Conservation (phyloP, 2,113 vertebrate genomes). For the Plotosus lineatus region DNA sequence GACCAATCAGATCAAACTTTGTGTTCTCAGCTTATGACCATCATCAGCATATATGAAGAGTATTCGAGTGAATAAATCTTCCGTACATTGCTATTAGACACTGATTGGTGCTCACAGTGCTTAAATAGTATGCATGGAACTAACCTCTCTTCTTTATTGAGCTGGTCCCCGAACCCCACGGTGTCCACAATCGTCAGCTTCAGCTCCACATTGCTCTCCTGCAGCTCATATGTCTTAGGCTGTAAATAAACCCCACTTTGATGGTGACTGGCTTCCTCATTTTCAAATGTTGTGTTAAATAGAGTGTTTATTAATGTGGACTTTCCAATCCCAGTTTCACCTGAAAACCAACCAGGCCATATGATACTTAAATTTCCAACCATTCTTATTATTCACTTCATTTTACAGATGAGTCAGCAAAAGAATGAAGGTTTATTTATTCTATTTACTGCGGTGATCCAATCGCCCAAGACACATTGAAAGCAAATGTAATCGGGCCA, state of each 20-base stretch:
- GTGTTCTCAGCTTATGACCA: no score
- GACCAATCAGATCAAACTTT: no score
- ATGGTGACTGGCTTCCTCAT: conserved; percentile 88
- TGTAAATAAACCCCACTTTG: conserved; percentile 78
- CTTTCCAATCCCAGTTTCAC: conserved; percentile 96
- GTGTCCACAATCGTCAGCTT: conserved; percentile 92
- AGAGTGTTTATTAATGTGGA: conserved; percentile 95
- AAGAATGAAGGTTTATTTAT: no score
- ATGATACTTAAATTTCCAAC: neutral
- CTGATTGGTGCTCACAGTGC: neutral
- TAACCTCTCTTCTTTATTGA: conserved; percentile 94
- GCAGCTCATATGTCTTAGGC: conserved; percentile 83
- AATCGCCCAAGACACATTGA: no score
- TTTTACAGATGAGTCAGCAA: no score
- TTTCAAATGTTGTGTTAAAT: conserved; percentile 93
- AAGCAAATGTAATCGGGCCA: no score
- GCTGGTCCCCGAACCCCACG: conserved; percentile 93
- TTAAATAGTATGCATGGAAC: conserved; percentile 64
- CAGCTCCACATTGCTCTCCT: conserved; percentile 92
- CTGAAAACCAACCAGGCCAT: conserved; percentile 60
- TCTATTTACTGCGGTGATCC: no score
- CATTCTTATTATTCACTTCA: no score
- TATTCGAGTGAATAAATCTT: neutral
- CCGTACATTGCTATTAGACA: neutral
- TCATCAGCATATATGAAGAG: neutral